phyloP scores from a whole-genome alignment of 2,888 invertebrate species.

The Clostera curtula region DNA sequence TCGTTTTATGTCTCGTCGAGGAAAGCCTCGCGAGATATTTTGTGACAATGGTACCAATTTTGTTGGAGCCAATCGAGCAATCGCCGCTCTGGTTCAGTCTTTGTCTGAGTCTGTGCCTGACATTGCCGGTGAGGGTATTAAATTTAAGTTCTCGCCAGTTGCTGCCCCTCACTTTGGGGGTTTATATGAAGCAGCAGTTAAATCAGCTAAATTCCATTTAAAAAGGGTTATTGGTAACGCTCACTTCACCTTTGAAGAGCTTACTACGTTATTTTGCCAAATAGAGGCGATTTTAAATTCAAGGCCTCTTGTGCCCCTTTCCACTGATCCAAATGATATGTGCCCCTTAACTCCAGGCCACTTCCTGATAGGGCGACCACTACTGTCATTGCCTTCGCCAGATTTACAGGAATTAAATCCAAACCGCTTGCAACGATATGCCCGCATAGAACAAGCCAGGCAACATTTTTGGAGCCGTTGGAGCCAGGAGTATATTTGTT shows the following conservation, averaged over 20 bases:
- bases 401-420: constrained; percentile 2
- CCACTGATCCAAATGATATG: not conserved
- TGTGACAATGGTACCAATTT: constrained; percentile 2
- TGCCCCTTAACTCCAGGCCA: constrained; percentile 6
- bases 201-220: not conserved
- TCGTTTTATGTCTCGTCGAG: constrained; percentile 1
- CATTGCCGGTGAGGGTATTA: not conserved
- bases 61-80: not conserved
- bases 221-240: not conserved
- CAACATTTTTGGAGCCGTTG: too few species aligned
- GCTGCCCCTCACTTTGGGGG: constrained; percentile 1
- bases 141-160: constrained; percentile 1
- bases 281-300: constrained; percentile 1
- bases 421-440: constrained; percentile 6
- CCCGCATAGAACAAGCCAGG: constrained; percentile 12
- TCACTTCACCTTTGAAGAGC: constrained; percentile 5
- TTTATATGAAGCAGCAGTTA: constrained; percentile 1
- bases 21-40: constrained; percentile 1
- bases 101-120: too few species aligned
- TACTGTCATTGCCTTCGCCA: constrained; percentile 4
- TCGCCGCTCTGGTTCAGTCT: not conserved
- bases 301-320: not conserved
- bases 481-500: too few species aligned
- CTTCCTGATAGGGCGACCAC: constrained; percentile 9
- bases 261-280: constrained; percentile 2